Base-by-base conservation (phyloP, 2,888 invertebrate species). In the Cyclophora albipunctata region DNA sequence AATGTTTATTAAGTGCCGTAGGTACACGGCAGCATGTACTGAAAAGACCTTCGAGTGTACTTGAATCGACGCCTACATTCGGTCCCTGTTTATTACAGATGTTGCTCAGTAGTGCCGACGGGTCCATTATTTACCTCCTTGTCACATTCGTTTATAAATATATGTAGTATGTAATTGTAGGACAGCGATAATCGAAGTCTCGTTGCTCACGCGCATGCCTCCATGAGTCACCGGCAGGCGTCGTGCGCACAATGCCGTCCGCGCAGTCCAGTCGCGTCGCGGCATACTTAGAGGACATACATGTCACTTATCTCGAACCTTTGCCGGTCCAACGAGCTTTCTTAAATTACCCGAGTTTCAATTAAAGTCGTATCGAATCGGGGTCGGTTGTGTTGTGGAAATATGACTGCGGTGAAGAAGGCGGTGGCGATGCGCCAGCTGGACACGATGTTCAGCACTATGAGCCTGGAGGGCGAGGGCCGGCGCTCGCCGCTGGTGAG, bases 381-480 rank as follows among this genome's bases (percentile, higher is more conserved):
- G 51, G 48, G 52, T 67, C 68, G 75, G 69, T 64, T 65, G 49
- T 54, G 40, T 47, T 52, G 69, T 71, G 66, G 20, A 33, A 76
- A 69, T 62, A 87, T 87, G 87, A 81, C 84, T 59, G 82, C 90
- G 43, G 90, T 91, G 53, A 92, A 91, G 75, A 92, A 92, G 67
- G 91, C 91, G 51, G 89, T 91, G 55, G 93, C 93, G 41, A 91
- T 94, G 75, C 92, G 91, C 65, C 91, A 93, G 63, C 82, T 94
- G 67, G 94, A 94, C 73, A 92, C 92, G 45, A 91, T 94, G 72
- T 94, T 94, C 81, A 90, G 89, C 57, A 92, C 91, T 67, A 90
- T 92, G 65, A 91, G 89, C 70, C 71, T 93, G 64, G 92, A 92
- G 42, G 82, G 80, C 42, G 81, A 79, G 66, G 84, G 85, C 48